Conservation (phyloP, 2,888 invertebrate species). For the Phania funesta region DNA sequence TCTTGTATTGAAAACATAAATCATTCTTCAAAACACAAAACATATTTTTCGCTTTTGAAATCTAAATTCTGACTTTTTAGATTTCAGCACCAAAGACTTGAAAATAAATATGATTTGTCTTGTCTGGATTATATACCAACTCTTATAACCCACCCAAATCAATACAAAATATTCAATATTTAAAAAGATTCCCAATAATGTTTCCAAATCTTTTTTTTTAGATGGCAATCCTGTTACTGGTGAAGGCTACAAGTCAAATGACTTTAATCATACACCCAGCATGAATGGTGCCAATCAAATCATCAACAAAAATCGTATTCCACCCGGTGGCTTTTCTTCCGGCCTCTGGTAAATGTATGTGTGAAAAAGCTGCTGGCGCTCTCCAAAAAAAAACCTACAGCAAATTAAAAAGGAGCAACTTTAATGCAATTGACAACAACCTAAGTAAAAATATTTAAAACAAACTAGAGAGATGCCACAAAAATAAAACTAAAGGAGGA, state of each 20-base stretch:
- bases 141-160: no score
- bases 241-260: constrained; percentile 81
- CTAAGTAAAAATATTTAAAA: constrained; percentile 18
- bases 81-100: no score
- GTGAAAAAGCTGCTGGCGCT: constrained; percentile 3
- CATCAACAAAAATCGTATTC: constrained; percentile 80
- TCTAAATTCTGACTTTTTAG: no score
- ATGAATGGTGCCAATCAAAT: constrained; percentile 79
- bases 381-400: constrained; percentile 23
- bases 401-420: constrained; percentile 22
- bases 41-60: no score
- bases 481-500: constrained; percentile 41
- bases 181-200: no score
- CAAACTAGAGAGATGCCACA: constrained; percentile 12
- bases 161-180: no score
- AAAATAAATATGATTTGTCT: no score
- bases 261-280: constrained; percentile 75
- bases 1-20: no score
- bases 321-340: constrained; percentile 80
- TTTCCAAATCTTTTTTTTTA: not conserved
- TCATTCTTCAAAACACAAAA: no score
- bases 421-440: constrained; percentile 9
- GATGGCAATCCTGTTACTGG: constrained; percentile 83
- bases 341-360: constrained; percentile 79
- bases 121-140: no score